Evolutionary conservation across 2,113 vertebrate genomes (phyloP), one percentile per base, ranked within the genome.

Genomic region (Mixornis gularis): DNA sequence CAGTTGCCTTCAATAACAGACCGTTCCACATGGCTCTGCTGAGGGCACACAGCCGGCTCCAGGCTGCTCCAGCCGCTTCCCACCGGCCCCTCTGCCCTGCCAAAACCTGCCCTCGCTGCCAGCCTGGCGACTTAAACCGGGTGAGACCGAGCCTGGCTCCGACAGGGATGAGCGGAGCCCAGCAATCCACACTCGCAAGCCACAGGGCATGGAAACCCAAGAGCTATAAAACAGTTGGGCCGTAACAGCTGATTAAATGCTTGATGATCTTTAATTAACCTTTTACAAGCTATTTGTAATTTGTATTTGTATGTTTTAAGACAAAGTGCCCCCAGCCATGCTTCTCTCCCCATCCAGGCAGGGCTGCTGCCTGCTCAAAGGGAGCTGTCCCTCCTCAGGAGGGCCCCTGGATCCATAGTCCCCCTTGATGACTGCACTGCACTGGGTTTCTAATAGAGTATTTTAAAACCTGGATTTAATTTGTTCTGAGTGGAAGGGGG

Each of bases 251-350:
- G 89, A 95, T 95, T 96, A 95, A 78, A 74, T 81, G 87, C 70
- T 82, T 65, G 11, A 81, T 95, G 84, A 82, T 84, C 84, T 84
- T 58, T 96, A 95, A 96, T 96, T 95, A 96, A 95, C 94, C 84
- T 95, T 88, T 94, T 95, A 93, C 94, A 93, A 95, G 84, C 84
- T 92, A 94, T 91, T 95, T 92, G 82, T 58, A 85, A 66, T 76
- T 76, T 68, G 60, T 92, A 86, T 90, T 94, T 93, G 12, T 62
- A 30, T 73, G 89, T 66, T 93, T 85, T 19, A 3, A 77, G 60
- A 87, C 44, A 46, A 89, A 69, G 78, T 18, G 72, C 81, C 86
- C 43, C 58, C 34, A 58, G 89, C 60, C 43, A 73, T 9, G 10
- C 30, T 69, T 69, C 34, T 30, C 43, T 59, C 59, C 36, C 21